Base-by-base conservation (phyloP, 2,797 vertebrate genomes). In the Enteromius afrohamiltoni region DNA sequence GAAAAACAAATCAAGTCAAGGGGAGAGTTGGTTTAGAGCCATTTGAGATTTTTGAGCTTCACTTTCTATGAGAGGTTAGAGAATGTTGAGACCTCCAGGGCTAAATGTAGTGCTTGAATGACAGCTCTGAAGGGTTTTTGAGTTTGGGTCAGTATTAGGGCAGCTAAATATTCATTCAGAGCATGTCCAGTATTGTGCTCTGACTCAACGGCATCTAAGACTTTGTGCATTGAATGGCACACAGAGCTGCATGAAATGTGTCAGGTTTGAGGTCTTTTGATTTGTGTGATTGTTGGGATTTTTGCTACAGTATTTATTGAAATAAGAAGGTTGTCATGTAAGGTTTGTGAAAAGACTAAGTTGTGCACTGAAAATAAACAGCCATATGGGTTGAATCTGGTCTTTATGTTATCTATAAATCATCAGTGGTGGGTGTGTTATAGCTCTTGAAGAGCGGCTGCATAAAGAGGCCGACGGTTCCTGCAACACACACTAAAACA, bases 371-470 rank as follows among this genome's bases (percentile, higher is more conserved):
- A 83, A 83, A 83, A 76, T 53, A 42, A 83, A 82, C 34, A 55
- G 47, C 14, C 6, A 55, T 67, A 49, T 53, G 37, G 45, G 58
- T 73, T 75, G 2, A n/a, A 71, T 47, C 34, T 83, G 85, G 40
- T 80, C 17, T 82, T 45, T 82, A 60, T 79, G 55, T 31, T 21
- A 37, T 80, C 62, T 83, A 65, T 45, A 64, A 70, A 74, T 87
- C 76, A 49, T 84, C 84, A 23, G 89, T 45, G 26, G 89, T 88
- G 45, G 94, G 94, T 31, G 89, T 93, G 91, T 93, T 94, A 90
- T 95, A 94, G 83, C 91, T 96, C 87, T 96, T 93, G 86, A 96
- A 95, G 53, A 96, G 92, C n/a, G 95, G 95, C 90, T 96, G 95
- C 93, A 95, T 95, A 90, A 95, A 95, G 79, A 95, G 93, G 29